Evolutionary conservation across 2,113 vertebrate species (phyloP).

Genomic region (Monopterus albus): DNA sequence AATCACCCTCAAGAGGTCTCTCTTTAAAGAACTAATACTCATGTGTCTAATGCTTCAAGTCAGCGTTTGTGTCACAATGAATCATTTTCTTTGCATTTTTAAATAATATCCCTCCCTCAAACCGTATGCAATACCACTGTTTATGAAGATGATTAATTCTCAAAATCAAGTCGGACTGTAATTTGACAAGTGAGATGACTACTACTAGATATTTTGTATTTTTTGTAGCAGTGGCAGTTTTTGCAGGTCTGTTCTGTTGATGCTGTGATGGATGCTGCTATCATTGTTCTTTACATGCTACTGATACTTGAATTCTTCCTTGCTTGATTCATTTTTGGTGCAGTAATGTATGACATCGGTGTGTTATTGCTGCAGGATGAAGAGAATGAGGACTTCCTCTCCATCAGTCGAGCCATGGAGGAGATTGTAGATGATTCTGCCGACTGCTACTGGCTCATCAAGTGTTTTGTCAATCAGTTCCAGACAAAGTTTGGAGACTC

Average conservation of each 20-base stretch:
- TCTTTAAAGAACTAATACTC: too few relatives aligned
- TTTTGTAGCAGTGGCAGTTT: not conserved
- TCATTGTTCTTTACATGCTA: too few relatives aligned
- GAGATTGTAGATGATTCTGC: conserved; percentile 92
- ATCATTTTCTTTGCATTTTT: too few relatives aligned
- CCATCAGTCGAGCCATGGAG: conserved; percentile 91
- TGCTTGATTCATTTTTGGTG: not conserved
- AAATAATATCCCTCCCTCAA: too few relatives aligned
- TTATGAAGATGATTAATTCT: too few relatives aligned
- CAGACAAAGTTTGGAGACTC: conserved; percentile 92
- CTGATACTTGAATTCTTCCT: not conserved
- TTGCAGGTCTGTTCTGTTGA: not conserved
- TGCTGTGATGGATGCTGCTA: not conserved
- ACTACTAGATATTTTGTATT: not conserved
- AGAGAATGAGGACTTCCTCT: conserved; percentile 91
- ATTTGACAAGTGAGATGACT: too few relatives aligned
- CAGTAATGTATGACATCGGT: not conserved
- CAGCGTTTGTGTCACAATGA: too few relatives aligned
- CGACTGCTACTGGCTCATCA: conserved; percentile 95
- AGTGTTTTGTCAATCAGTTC: conserved; percentile 92
- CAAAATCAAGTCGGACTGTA: too few relatives aligned
- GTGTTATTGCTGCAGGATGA: conserved; percentile 79
- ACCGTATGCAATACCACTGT: too few relatives aligned
- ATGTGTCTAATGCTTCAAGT: too few relatives aligned
- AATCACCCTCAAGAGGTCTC: too few relatives aligned